phyloP scores from a whole-genome alignment of 2,797 vertebrate species.

The Poeciliopsis paucimaculata region DNA sequence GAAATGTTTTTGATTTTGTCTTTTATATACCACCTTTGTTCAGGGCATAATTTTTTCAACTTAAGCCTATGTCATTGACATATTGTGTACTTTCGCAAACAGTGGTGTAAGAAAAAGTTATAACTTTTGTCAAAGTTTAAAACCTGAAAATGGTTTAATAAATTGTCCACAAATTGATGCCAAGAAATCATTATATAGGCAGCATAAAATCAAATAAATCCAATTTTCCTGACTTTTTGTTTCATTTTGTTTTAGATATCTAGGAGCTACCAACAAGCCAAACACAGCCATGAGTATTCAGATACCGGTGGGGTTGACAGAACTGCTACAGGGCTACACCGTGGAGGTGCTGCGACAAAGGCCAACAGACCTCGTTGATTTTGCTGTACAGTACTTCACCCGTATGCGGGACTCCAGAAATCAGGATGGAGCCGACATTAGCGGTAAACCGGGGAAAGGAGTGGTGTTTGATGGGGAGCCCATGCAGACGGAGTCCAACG shows the following conservation, averaged over 20 bases:
- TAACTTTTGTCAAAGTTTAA: background rate
- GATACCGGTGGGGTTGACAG: slow-evolving; percentile 94
- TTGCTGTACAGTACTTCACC: slow-evolving; percentile 94
- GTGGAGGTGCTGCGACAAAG: slow-evolving; percentile 95
- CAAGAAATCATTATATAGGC: background rate
- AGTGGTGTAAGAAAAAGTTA: background rate
- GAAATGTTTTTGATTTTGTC: background rate
- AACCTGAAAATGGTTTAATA: background rate
- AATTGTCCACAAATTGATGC: background rate
- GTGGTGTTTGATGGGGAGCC: slow-evolving; percentile 91
- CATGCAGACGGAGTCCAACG: slow-evolving; percentile 92
- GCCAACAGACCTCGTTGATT: slow-evolving; percentile 93
- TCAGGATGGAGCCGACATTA: slow-evolving; percentile 79
- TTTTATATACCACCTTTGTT: background rate
- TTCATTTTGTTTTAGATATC: slow-evolving; percentile 42
- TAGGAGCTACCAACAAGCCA: slow-evolving; percentile 52
- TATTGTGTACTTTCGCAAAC: background rate
- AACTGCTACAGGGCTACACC: slow-evolving; percentile 96
- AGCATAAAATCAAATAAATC: slow-evolving; percentile 15
- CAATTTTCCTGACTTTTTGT: slow-evolving; percentile 6
- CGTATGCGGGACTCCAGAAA: slow-evolving; percentile 87
- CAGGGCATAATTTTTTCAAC: background rate
- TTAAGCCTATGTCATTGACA: background rate
- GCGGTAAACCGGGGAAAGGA: slow-evolving; percentile 77
- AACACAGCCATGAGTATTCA: slow-evolving; percentile 92